phyloP scores from a whole-genome alignment of 2,113 vertebrate genomes.

The Climacteris rufus region DNA sequence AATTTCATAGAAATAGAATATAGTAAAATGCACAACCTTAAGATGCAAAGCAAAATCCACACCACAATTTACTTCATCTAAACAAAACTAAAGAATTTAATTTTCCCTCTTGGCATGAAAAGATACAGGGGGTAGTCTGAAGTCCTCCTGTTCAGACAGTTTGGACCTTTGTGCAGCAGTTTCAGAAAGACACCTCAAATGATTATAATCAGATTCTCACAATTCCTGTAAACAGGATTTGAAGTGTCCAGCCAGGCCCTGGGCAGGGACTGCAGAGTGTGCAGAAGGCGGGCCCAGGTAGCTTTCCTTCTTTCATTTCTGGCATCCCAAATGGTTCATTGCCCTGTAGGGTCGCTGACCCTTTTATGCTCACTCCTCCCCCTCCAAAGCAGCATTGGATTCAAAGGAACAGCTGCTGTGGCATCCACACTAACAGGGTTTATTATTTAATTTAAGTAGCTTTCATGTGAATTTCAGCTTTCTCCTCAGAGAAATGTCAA shows the following conservation, averaged over 20 bases:
- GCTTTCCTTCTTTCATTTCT: not conserved
- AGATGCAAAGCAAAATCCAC: not conserved
- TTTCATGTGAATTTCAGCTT: not conserved
- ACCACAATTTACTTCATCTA: not conserved
- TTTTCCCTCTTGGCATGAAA: not conserved
- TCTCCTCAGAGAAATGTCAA: not conserved
- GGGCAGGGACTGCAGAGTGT: accelerated
- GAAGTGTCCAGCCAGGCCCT: not conserved
- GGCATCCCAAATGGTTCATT: not conserved
- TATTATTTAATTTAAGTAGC: not conserved
- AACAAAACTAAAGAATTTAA: not conserved
- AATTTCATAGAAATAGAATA: not conserved
- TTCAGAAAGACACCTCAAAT: not conserved
- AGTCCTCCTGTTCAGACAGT: not conserved
- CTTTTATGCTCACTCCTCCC: not conserved
- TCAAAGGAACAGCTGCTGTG: not conserved
- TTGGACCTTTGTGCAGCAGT: not conserved
- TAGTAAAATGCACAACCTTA: not conserved
- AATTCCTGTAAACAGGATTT: not conserved
- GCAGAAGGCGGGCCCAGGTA: accelerated
- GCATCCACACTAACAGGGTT: not conserved
- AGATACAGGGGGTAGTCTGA: not conserved
- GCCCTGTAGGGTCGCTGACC: not conserved
- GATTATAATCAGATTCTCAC: not conserved
- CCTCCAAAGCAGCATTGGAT: not conserved